Percentiles rank a stretch among this genome's conserved stretches.
Evolutionary conservation across 2,113 vertebrate species (phyloP).

Genomic region (Zapus hudsonius): DNA sequence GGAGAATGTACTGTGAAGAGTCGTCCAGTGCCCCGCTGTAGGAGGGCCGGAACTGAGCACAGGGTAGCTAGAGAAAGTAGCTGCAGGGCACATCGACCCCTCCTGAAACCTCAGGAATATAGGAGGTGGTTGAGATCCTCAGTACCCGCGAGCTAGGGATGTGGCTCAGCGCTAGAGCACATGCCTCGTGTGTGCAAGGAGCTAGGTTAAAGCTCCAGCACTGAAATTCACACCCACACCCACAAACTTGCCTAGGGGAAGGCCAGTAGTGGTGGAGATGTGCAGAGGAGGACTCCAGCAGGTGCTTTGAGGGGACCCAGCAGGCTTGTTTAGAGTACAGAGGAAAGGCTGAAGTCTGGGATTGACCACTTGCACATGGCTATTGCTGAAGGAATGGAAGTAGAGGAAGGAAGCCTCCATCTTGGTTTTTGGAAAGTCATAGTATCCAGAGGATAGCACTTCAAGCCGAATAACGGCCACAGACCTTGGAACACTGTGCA

Average conservation of each 20-base stretch:
- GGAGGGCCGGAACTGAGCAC: not conserved
- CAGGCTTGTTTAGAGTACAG: not conserved
- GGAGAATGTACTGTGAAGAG: not conserved
- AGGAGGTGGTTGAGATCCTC: not conserved
- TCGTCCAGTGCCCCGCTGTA: not conserved
- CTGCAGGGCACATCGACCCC: not conserved
- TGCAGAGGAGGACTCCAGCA: not conserved
- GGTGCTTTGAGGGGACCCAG: not conserved
- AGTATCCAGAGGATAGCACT: not conserved
- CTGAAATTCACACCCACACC: not conserved
- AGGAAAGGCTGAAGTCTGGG: not conserved
- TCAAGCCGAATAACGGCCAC: not conserved
- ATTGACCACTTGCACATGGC: not conserved
- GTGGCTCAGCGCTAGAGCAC: not conserved
- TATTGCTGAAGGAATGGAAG: not conserved
- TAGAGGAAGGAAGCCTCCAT: not conserved
- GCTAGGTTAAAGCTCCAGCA: not conserved
- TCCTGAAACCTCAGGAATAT: not conserved
- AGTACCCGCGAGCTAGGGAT: not conserved
- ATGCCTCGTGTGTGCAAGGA: not conserved
- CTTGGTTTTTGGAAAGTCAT: not conserved
- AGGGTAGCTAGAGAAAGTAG: not conserved
- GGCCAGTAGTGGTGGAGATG: not conserved
- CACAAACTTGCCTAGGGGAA: not conserved
- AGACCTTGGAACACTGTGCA: not conserved